These are phyloP conservation scores for Coilia nasus DNA, from an alignment of 2,797 vertebrate species.

Conservation along the genomic window DNA sequence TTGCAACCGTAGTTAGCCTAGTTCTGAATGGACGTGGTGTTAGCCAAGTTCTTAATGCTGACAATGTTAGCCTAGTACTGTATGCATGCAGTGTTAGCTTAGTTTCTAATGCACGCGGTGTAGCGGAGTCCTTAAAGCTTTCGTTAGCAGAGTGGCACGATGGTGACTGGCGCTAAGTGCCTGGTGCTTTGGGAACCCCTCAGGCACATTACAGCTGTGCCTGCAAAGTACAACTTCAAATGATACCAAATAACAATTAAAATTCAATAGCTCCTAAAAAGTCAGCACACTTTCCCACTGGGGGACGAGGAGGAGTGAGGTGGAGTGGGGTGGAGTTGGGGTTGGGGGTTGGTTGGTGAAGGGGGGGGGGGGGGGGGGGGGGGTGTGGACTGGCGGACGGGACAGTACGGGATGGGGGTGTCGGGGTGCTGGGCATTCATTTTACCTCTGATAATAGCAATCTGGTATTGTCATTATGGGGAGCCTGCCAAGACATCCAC, in stretches of 20 bases:
- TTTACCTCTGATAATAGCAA: slow-evolving; percentile 79
- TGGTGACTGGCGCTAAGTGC: slow-evolving; percentile 37
- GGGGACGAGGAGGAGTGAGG: slow-evolving; percentile 3
- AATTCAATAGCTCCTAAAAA: slow-evolving; percentile 56
- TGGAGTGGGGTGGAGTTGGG: background rate
- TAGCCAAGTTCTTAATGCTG: no score
- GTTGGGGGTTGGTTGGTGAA: slow-evolving; percentile 8
- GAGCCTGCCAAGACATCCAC: slow-evolving; percentile 72
- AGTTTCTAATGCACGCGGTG: no score
- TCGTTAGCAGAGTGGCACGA: slow-evolving; percentile 33
- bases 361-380: background rate
- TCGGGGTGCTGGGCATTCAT: slow-evolving; percentile 66
- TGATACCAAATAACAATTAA: slow-evolving; percentile 65
- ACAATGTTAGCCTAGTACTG: slow-evolving; percentile 22
- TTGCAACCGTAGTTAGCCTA: no score
- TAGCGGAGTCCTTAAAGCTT: slow-evolving; percentile 27
- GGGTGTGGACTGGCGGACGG: background rate
- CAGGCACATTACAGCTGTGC: slow-evolving; percentile 55
- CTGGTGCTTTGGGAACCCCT: slow-evolving; percentile 49
- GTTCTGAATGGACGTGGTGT: no score
- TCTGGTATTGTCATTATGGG: slow-evolving; percentile 86
- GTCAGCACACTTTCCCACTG: slow-evolving; percentile 47
- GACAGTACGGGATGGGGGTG: background rate
- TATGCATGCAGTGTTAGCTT: no score
- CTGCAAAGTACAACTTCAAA: slow-evolving; percentile 59